These are phyloP conservation scores for Drosophila fulvimacula DNA, from an alignment of 2,888 invertebrate species.

Conservation along the genomic window DNA sequence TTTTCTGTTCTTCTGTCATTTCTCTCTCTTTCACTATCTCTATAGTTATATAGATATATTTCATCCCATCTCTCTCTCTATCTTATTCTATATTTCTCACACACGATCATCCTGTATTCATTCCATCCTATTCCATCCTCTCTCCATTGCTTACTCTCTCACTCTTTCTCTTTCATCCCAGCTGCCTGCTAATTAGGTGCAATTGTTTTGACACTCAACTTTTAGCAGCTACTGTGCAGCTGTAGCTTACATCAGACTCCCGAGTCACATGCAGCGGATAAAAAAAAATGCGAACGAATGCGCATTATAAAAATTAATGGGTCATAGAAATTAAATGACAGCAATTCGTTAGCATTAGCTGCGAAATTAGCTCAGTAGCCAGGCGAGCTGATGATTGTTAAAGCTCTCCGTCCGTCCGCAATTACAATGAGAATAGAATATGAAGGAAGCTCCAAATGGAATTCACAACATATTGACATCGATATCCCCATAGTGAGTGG, in stretches of 20 bases:
- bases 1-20: background rate
- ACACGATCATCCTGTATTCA: background rate
- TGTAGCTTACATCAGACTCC: constrained; percentile 32
- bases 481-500: constrained; percentile 7
- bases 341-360: constrained; percentile 72
- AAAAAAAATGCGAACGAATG: constrained; percentile 39
- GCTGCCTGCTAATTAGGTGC: constrained; percentile 46
- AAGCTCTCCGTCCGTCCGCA: background rate
- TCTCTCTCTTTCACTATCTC: background rate
- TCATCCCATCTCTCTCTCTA: background rate
- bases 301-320: constrained; percentile 68
- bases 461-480: constrained; percentile 34
- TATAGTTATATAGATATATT: too few relatives aligned
- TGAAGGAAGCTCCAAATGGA: constrained; percentile 6
- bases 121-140: background rate
- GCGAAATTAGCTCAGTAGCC: constrained; percentile 58
- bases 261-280: constrained; percentile 34
- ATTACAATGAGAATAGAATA: constrained; percentile 12
- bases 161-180: background rate
- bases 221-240: constrained; percentile 41
- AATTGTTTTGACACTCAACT: constrained; percentile 36
- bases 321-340: constrained; percentile 73
- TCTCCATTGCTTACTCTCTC: background rate
- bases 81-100: background rate
- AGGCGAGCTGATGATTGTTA: constrained; percentile 19